Evolutionary conservation across 1,140 invertebrate species (phyloP), one percentile per base, ranked within the genome.

Genomic region (Hypothenemus hampei): DNA sequence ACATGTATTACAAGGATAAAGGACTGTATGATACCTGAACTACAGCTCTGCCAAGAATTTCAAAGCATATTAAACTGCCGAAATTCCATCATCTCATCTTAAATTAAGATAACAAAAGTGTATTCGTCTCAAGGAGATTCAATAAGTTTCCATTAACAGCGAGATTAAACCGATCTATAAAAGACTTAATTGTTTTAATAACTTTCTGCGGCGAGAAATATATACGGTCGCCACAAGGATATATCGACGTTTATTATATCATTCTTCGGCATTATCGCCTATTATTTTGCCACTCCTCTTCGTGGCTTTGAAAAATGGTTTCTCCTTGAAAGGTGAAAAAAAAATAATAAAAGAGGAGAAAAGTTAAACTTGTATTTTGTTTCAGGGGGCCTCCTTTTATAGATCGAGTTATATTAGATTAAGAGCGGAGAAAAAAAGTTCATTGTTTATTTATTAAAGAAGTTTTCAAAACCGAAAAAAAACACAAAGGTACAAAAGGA

Each of bases 121-220:
- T 13, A 45, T 37, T 41, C 44, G 19, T 22, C 29, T 39, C 37
- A 26, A 31, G 35, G 39, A 39, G 37, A 48, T 56, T 56, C 37
- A 56, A 56, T 56, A 56, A 35, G 48, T 48, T 48, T 56, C 20
- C 46, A 56, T 47, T 49, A 56, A 23, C 3, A 24, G 19, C 15
- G 18, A 13, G 53, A 56, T 56, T 45, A 31, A 56, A 19, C 44
- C 31, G 41, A 41, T 46, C 45, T 26, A 45, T 13, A 24, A 22
- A 39, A 21, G 22, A 48, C 45, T 56, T 40, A 56, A 56, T 56
- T 56, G 53, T 47, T 49, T 48, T 48, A 56, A 48, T 56, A 50
- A 48, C 37, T 44, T 40, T 18, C 22, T 22, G 22, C 16, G n/a
- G n/a, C 29, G 11, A 23, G 37, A 53, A 19, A 26, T 45, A 26